Percentiles rank a stretch among this genome's conserved stretches.
Evolutionary conservation across 2,797 vertebrate species (phyloP).

Genomic region (Hypotaenidia philippensis): DNA sequence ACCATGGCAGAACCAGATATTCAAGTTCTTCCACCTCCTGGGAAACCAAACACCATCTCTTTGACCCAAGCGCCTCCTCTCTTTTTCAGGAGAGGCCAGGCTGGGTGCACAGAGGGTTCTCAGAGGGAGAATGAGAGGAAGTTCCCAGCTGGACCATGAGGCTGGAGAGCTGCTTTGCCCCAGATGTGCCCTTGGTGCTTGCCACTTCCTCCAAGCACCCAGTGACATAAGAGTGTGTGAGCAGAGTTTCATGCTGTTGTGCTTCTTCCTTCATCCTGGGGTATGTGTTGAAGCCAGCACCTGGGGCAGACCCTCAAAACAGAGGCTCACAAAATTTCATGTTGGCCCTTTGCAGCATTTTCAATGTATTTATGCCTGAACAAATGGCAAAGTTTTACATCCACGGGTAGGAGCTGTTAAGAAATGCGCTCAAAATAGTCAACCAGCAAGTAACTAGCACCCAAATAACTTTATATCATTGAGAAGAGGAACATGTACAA

Average conservation of each 20-base stretch:
- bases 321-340: background rate
- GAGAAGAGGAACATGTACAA: fast-evolving
- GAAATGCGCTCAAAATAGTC: background rate
- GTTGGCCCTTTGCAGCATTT: fast-evolving
- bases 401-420: fast-evolving
- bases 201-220: background rate
- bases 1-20: conserved; percentile 28
- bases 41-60: background rate
- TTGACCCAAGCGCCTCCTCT: fast-evolving
- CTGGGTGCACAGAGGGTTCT: background rate
- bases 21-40: background rate
- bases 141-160: fast-evolving
- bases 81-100: background rate
- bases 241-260: background rate
- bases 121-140: background rate
- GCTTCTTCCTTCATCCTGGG: background rate
- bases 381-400: background rate
- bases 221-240: fast-evolving
- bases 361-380: background rate
- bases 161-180: background rate
- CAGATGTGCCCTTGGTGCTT: fast-evolving
- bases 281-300: fast-evolving
- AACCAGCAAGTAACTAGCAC: background rate
- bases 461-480: fast-evolving
- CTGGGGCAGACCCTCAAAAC: background rate